phyloP scores from a whole-genome alignment of 2,113 vertebrate genomes.

The Mystacornis crossleyi region DNA sequence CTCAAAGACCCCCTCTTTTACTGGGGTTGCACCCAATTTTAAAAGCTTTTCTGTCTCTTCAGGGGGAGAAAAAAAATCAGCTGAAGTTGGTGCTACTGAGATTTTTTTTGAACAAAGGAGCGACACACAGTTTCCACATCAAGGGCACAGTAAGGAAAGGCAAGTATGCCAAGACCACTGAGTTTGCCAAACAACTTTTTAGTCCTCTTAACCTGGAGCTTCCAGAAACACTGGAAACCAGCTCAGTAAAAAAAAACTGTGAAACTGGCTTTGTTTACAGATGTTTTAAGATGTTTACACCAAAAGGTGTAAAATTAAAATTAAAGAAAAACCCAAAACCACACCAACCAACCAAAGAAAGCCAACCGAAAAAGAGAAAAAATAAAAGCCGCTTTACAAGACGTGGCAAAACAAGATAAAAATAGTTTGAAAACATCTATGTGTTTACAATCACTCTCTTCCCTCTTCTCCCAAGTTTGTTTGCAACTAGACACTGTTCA shows the following conservation, averaged over 20 bases:
- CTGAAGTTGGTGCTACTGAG: background rate
- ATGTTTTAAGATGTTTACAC: background rate
- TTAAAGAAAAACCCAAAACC: background rate
- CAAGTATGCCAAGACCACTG: background rate
- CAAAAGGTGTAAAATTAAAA: background rate
- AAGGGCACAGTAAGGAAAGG: background rate
- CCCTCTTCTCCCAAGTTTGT: slow-evolving; percentile 70
- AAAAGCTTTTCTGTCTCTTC: background rate
- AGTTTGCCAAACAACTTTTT: background rate
- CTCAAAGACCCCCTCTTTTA: background rate
- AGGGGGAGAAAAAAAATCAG: background rate
- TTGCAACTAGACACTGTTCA: slow-evolving; percentile 69
- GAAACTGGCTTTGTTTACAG: background rate
- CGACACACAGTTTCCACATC: background rate
- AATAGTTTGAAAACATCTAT: background rate
- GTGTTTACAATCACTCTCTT: slow-evolving; percentile 47
- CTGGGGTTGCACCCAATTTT: background rate
- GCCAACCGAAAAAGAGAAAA: background rate
- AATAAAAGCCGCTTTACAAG: background rate
- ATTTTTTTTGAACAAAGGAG: background rate
- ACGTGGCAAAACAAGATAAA: slow-evolving; percentile 43
- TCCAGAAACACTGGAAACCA: background rate
- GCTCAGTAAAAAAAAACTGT: background rate
- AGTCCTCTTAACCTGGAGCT: background rate
- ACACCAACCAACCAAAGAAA: background rate